Conservation (phyloP, 2,113 vertebrate species). For the Xenopus borealis region DNA sequence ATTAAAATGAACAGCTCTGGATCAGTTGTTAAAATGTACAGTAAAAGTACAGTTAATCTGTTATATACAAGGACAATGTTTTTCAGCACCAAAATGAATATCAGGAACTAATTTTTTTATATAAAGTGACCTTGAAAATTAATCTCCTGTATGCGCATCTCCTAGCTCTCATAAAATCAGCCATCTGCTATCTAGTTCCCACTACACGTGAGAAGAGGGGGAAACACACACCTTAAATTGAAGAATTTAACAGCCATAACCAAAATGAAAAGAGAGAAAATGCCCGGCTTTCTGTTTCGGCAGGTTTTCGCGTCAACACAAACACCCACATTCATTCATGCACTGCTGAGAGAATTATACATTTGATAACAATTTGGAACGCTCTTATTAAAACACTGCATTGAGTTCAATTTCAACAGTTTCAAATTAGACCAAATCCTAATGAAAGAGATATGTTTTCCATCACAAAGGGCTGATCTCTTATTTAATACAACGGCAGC, state of each 20-base stretch:
- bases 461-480: conserved; percentile 83
- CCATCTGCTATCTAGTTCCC: conserved; percentile 35
- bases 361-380: conserved; percentile 77
- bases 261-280: conserved; percentile 41
- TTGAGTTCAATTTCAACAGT: conserved; percentile 82
- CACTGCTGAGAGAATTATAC: conserved; percentile 72
- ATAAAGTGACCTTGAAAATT: conserved; percentile 42
- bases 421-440: conserved; percentile 80
- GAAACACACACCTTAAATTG: conserved; percentile 15
- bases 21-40: too few relatives aligned
- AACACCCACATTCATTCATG: conserved; percentile 67
- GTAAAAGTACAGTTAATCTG: too few relatives aligned
- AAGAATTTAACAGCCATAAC: conserved; percentile 52
- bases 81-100: conserved; percentile 13
- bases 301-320: conserved; percentile 69
- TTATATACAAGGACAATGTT: background rate
- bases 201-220: conserved; percentile 39
- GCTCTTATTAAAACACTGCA: conserved; percentile 84
- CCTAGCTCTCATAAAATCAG: conserved; percentile 31
- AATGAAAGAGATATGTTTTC: conserved; percentile 83
- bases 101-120: conserved; percentile 24
- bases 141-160: conserved; percentile 35
- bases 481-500: conserved; percentile 78
- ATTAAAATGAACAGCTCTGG: too few relatives aligned
- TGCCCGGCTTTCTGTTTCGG: conserved; percentile 68